A percentile compares a stretch with the other conserved stretches of the same genome.
Conservation (phyloP, 2,888 invertebrate genomes). For the Calameuta pallipes region DNA sequence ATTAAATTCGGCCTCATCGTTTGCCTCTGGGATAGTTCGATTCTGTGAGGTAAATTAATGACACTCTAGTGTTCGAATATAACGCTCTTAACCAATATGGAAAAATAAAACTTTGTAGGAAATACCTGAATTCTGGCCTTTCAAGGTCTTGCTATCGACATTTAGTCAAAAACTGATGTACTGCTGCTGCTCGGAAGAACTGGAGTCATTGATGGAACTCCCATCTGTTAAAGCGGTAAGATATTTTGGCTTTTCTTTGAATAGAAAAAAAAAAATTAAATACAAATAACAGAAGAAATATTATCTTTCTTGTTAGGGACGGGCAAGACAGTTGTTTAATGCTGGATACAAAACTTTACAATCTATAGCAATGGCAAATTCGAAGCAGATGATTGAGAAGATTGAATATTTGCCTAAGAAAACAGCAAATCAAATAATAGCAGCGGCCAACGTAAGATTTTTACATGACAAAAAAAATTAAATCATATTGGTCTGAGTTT, state of each 20-base stretch:
- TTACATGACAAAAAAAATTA: background rate
- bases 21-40: conserved; percentile 80
- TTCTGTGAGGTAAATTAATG: conserved; percentile 75
- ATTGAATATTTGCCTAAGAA: conserved; percentile 80
- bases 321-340: conserved; percentile 85
- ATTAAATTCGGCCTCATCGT: conserved; percentile 77
- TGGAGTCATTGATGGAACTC: conserved; percentile 86
- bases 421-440: conserved; percentile 83
- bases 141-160: conserved; percentile 78
- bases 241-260: background rate
- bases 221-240: conserved; percentile 86
- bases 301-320: conserved; percentile 69
- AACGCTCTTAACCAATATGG: background rate
- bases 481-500: conserved; percentile 6
- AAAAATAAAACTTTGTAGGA: conserved; percentile 64
- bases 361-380: conserved; percentile 79
- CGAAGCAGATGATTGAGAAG: conserved; percentile 71
- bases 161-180: conserved; percentile 82
- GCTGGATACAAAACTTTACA: conserved; percentile 86
- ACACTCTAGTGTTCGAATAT: background rate
- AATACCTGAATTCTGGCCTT: conserved; percentile 85
- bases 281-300: background rate
- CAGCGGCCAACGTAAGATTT: conserved; percentile 82
- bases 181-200: conserved; percentile 86
- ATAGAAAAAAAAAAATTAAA: background rate